Evolutionary conservation across 2,113 vertebrate genomes (phyloP).

Genomic region (Nematolebias whitei): DNA sequence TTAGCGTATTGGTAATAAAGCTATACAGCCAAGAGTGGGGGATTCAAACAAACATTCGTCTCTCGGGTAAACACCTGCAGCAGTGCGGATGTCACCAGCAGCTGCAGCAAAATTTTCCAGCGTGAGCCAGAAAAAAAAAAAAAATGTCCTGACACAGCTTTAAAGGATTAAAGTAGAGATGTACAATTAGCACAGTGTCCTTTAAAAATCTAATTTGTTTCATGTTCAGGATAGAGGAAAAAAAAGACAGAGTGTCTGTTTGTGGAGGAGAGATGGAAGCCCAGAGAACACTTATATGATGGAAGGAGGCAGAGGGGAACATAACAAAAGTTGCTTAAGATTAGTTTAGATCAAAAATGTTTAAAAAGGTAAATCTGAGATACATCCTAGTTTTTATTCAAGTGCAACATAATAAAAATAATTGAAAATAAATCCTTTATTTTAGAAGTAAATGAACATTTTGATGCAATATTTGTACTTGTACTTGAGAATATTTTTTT

Average conservation of each 20-base stretch:
- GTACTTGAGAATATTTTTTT: too few relatives aligned
- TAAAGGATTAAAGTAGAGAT: constrained; percentile 60
- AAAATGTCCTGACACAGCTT: constrained; percentile 66
- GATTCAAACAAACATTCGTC: constrained; percentile 21
- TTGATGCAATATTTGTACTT: too few relatives aligned
- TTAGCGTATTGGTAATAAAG: not conserved
- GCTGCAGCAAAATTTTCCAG: constrained; percentile 8
- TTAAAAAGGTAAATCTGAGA: too few relatives aligned
- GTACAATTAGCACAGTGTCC: constrained; percentile 50
- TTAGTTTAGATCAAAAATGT: not conserved
- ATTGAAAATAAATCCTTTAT: too few relatives aligned
- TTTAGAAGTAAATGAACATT: too few relatives aligned
- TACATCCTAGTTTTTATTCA: too few relatives aligned
- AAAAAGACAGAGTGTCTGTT: not conserved
- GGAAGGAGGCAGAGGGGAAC: not conserved
- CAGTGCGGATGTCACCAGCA: constrained; percentile 30
- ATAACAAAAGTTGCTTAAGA: constrained; percentile 1
- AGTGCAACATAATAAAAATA: too few relatives aligned
- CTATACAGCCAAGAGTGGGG: constrained; percentile 22
- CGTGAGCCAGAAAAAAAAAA: constrained; percentile 24
- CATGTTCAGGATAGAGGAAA: constrained; percentile 21
- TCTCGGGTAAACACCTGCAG: constrained; percentile 38
- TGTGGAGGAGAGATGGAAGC: not conserved
- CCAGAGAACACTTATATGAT: not conserved
- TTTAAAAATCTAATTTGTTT: constrained; percentile 49